Evolutionary conservation across 2,113 vertebrate genomes (phyloP), one percentile per base, ranked within the genome.

Genomic region (Oxyruncus cristatus): DNA sequence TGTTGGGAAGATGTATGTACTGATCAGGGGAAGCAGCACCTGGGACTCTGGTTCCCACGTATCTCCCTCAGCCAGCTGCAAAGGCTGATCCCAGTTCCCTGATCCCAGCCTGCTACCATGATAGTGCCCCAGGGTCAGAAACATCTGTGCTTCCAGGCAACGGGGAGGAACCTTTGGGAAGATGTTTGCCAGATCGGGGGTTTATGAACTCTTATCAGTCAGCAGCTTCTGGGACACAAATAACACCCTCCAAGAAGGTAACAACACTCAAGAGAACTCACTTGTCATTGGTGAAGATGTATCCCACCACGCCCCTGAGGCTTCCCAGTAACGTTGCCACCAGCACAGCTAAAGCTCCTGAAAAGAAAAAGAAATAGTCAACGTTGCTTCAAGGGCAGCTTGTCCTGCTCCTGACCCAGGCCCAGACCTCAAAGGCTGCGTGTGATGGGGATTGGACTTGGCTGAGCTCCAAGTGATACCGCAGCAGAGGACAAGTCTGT

Each of bases 271-370:
- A 68, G 70, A 77, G 35, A 8, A 98, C 99, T 95, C 96, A 99
- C 99, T 92, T 96, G 96, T 99, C 99, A 32, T 93, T 97, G 65
- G 98, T 99, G 86, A 99, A 99, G 49, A 99, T 96, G 89, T 96
- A 98, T 78, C 98, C 98, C 49, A 99, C 97, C 63, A 98, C 96
- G 1, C 98, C 74, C 97, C 98, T 99, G 8, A 98, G 65, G 16
- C 96, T 95, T 16, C 85, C 97, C 30, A 99, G 93, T 14, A 99
- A 72, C 0, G 95, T 11, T 63, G 98, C 96, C 88, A 98, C 96
- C 72, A 98, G 66, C 15, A 99, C 89, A 4, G 98, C 97, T 20
- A 98, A 87, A 46, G 95, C 67, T 53, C 77, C 99, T 99, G 95
- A 19, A 94, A 91, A 91, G 44, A 63, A 81, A 92, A 55, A 94